Percentiles rank a stretch among this genome's conserved stretches.
phyloP scores from a whole-genome alignment of 2,888 invertebrate genomes.

The Sylvicola fuscatus region DNA sequence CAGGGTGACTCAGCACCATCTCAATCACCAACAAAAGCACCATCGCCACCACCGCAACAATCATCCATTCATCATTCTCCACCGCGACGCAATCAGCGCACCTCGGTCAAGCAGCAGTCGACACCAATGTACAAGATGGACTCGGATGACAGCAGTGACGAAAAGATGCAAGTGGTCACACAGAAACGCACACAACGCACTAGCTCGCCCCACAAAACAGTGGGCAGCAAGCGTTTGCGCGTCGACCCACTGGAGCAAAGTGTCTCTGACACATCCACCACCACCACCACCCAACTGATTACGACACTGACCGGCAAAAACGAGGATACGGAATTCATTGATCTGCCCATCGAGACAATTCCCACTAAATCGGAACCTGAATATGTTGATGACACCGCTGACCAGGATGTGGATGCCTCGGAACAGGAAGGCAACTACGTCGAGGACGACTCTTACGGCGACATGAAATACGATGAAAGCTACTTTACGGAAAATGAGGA shows the following conservation, averaged over 20 bases:
- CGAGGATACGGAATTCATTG: constrained; percentile 24
- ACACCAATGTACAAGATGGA: constrained; percentile 33
- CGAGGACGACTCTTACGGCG: constrained; percentile 43
- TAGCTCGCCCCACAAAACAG: constrained; percentile 14
- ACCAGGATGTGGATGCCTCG: constrained; percentile 36
- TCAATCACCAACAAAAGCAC: constrained; percentile 40
- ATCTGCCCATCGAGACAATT: constrained; percentile 25
- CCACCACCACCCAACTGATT: constrained; percentile 32
- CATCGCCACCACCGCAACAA: constrained; percentile 35
- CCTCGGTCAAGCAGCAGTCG: constrained; percentile 13
- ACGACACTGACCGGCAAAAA: constrained; percentile 23
- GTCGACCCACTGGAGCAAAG: constrained; percentile 37
- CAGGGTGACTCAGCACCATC: constrained; percentile 44
- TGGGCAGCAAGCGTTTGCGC: constrained; percentile 16
- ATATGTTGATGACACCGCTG: constrained; percentile 31
- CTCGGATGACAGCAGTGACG: constrained; percentile 40
- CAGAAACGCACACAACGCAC: constrained; percentile 23
- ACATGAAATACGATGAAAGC: constrained; percentile 31
- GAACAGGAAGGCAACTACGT: constrained; percentile 42
- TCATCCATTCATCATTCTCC: constrained; percentile 1
- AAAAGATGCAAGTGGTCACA: constrained; percentile 27
- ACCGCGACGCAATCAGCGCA: not conserved
- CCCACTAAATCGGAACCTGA: constrained; percentile 47
- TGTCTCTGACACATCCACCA: constrained; percentile 31
- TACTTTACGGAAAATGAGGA: constrained; percentile 27